These are phyloP conservation scores for Epinephelus malabaricus DNA, from an alignment of 2,797 vertebrate species.

Conservation along the genomic window DNA sequence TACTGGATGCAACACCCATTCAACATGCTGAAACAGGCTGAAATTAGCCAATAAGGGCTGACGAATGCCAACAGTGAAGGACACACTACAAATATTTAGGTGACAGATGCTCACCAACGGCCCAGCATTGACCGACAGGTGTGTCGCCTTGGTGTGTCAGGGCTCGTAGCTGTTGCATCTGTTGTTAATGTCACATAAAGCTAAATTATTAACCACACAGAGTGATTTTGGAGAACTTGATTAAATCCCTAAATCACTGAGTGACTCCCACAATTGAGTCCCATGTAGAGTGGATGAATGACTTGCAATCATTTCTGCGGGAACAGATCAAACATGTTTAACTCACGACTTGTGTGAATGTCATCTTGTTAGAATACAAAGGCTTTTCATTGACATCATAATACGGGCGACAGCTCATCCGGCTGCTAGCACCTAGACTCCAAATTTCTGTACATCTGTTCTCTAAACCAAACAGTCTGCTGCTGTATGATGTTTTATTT, in stretches of 20 bases:
- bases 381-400: conserved; percentile 35
- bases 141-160: no score
- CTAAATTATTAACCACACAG: neutral
- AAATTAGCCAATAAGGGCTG: no score
- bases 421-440: conserved; percentile 19
- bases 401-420: conserved; percentile 34
- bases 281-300: conserved; percentile 14
- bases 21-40: no score
- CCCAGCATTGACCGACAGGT: no score
- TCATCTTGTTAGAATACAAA: conserved; percentile 33
- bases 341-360: conserved; percentile 24
- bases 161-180: neutral
- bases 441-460: conserved; percentile 42
- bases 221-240: conserved; percentile 36
- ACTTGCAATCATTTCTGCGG: conserved; percentile 17
- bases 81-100: no score
- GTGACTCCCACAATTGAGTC: neutral
- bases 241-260: conserved; percentile 32
- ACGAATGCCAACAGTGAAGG: no score
- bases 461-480: conserved; percentile 51
- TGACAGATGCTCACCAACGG: no score
- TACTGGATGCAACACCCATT: no score
- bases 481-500: conserved; percentile 54
- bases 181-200: neutral
- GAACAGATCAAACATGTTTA: conserved; percentile 20